Percentiles rank a stretch among this genome's conserved stretches.
These are phyloP conservation scores for Tarsius wallacei DNA, from an alignment of 2,797 vertebrate genomes.

Conservation along the genomic window DNA sequence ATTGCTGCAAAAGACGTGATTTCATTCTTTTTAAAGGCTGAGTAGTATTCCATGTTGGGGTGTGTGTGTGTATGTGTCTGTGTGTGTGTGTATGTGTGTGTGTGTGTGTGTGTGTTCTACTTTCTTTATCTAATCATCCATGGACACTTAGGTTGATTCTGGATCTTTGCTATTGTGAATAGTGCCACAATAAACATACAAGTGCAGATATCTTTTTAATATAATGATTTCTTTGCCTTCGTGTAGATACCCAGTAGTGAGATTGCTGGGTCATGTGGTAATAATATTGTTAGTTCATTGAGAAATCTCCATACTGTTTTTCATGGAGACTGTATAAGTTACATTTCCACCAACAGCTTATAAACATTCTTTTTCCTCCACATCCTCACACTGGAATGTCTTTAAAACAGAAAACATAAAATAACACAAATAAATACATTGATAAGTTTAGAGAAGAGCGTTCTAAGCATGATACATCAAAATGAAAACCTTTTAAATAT, in stretches of 20 bases:
- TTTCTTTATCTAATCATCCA: not conserved
- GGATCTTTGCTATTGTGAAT: not conserved
- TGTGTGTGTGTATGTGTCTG: not conserved
- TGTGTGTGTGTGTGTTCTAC: not conserved
- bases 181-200: not conserved
- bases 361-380: not conserved
- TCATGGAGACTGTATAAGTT: not conserved
- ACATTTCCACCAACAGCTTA: not conserved
- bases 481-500: not conserved
- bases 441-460: not conserved
- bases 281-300: not conserved
- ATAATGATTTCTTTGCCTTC: not conserved
- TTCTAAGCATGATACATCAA: not conserved
- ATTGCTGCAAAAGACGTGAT: not conserved
- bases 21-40: not conserved
- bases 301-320: not conserved
- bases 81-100: not conserved
- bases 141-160: not conserved
- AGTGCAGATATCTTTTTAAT: not conserved
- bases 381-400: not conserved
- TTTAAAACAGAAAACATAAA: not conserved
- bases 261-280: not conserved
- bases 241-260: not conserved
- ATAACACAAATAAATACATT: not conserved
- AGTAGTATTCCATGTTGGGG: not conserved